A percentile compares a stretch with the other conserved stretches of the same genome.
Conservation (phyloP, 2,888 invertebrate species). For the Phragmatobia fuliginosa region DNA sequence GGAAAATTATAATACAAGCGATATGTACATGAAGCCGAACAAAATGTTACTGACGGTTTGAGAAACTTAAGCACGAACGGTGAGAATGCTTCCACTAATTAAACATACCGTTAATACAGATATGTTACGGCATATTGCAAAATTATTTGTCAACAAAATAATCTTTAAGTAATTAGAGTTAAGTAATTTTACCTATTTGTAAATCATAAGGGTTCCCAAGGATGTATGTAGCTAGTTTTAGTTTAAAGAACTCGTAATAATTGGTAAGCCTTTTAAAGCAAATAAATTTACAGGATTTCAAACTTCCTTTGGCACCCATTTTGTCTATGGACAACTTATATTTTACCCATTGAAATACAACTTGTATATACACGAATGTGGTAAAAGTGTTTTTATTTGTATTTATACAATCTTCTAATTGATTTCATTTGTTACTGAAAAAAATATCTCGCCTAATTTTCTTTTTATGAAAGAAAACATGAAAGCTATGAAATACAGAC, state of each 20-base stretch:
- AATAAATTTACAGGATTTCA: background rate
- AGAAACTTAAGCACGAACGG: constrained; percentile 85
- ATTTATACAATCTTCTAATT: constrained; percentile 17
- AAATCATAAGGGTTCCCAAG: constrained; percentile 47
- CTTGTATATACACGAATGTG: constrained; percentile 59
- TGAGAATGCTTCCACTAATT: constrained; percentile 87
- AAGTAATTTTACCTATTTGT: constrained; percentile 22
- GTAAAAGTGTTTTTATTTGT: constrained; percentile 32
- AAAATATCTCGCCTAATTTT: constrained; percentile 10
- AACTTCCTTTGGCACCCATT: constrained; percentile 47
- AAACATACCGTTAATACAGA: constrained; percentile 59
- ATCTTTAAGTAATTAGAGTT: constrained; percentile 34
- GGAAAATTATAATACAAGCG: constrained; percentile 88
- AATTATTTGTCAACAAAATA: constrained; percentile 47
- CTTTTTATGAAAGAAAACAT: constrained; percentile 5
- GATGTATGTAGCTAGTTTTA: constrained; percentile 25
- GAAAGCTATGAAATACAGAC: constrained; percentile 12
- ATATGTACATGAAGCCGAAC: constrained; percentile 88
- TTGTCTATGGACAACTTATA: constrained; percentile 37
- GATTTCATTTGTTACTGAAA: background rate
- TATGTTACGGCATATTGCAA: constrained; percentile 58
- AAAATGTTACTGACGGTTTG: constrained; percentile 84
- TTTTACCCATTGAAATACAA: constrained; percentile 44
- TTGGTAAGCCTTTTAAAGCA: constrained; percentile 1
- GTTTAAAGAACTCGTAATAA: background rate